Conservation (phyloP, 1,140 invertebrate species). For the Littorina saxatilis region DNA sequence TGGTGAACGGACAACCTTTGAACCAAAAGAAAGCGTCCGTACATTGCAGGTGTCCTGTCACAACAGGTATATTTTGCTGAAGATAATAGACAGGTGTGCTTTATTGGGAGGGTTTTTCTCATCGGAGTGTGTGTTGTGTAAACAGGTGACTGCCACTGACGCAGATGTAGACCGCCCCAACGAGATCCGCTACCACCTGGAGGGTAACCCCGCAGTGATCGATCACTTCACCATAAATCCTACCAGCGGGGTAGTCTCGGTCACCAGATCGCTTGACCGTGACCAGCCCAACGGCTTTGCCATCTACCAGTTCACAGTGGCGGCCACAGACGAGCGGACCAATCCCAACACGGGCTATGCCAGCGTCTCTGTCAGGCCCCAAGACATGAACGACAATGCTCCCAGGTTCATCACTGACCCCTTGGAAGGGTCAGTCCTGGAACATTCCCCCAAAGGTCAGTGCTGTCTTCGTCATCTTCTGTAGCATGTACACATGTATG, state of each 20-base stretch:
- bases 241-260: conserved; percentile 80
- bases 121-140: background rate
- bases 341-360: conserved; percentile 90
- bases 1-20: no score
- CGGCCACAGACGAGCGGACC: conserved; percentile 91
- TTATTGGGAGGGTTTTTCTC: background rate
- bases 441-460: conserved; percentile 66
- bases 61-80: no score
- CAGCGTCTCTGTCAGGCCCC: conserved; percentile 98
- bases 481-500: no score
- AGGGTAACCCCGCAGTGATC: conserved; percentile 88
- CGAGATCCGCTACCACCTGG: conserved; percentile 97
- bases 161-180: conserved; percentile 94
- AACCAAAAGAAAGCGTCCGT: no score
- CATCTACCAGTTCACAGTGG: conserved; percentile 98
- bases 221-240: conserved; percentile 97
- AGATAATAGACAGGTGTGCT: no score
- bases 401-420: conserved; percentile 88
- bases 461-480: no score
- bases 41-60: no score
- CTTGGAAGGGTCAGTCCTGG: conserved; percentile 63
- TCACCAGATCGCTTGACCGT: conserved; percentile 90
- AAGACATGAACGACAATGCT: conserved; percentile 99
- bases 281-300: conserved; percentile 97
- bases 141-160: conserved; percentile 94